phyloP scores from a whole-genome alignment of 2,888 invertebrate species.

The Cepaea hortensis region DNA sequence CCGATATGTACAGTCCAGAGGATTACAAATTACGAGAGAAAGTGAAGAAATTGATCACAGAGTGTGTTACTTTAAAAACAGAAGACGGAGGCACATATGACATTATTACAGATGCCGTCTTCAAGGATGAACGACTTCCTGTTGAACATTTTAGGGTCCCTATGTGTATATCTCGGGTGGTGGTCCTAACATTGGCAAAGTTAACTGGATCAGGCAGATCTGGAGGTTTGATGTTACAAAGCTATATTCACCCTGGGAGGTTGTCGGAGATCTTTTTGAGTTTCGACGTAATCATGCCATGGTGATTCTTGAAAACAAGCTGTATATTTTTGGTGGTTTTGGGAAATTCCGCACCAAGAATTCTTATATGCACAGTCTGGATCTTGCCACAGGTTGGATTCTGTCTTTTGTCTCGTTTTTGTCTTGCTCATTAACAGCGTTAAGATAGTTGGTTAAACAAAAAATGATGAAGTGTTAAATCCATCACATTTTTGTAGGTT shows the following conservation, averaged over 20 bases:
- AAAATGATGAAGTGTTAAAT: too few relatives aligned
- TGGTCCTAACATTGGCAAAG: conserved; percentile 41
- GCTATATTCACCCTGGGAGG: neutral
- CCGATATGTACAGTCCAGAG: neutral
- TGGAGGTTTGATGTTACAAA: conserved; percentile 36
- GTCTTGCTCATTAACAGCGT: too few relatives aligned
- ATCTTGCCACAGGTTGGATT: conserved; percentile 26
- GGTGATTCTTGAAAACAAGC: conserved; percentile 34
- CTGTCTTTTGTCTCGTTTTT: too few relatives aligned
- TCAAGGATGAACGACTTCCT: neutral
- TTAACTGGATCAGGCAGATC: conserved; percentile 42
- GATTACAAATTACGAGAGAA: neutral
- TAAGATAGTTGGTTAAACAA: too few relatives aligned
- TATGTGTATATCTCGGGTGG: conserved; percentile 46
- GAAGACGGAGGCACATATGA: neutral
- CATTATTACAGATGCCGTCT: neutral
- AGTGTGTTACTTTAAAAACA: conserved; percentile 24
- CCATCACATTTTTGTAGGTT: too few relatives aligned
- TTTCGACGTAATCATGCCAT: conserved; percentile 39
- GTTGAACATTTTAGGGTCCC: neutral
- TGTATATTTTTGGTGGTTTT: conserved; percentile 48
- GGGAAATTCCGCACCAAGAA: conserved; percentile 45
- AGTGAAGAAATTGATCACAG: conserved; percentile 10
- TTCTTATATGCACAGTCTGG: conserved; percentile 28
- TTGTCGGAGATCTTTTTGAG: conserved; percentile 33